phyloP scores from a whole-genome alignment of 2,113 vertebrate species.

The Bubo bubo region DNA sequence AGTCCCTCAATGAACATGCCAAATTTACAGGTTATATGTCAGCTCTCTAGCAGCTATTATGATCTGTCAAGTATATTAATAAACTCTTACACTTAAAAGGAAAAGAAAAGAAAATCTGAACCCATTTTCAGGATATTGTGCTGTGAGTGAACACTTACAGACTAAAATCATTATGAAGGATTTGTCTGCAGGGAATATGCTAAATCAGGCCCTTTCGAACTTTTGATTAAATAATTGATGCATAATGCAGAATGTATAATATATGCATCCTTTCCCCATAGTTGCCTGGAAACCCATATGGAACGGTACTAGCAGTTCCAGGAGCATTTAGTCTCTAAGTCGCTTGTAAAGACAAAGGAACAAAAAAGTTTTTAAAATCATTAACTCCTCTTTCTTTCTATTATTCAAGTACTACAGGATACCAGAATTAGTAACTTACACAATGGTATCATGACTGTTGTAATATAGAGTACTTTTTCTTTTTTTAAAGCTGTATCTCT shows the following conservation, averaged over 20 bases:
- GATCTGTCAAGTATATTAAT: conserved; percentile 15
- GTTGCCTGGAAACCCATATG: conserved; percentile 67
- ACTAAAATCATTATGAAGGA: conserved; percentile 1
- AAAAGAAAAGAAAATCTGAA: conserved; percentile 26
- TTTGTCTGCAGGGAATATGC: conserved; percentile 52
- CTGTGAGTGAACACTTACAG: conserved; percentile 5
- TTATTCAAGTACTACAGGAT: conserved; percentile 41
- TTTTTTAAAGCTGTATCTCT: not conserved
- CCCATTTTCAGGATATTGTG: conserved; percentile 24
- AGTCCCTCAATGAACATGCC: not conserved
- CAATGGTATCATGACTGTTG: not conserved
- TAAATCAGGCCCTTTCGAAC: conserved; percentile 70
- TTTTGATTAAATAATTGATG: conserved; percentile 71
- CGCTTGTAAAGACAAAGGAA: conserved; percentile 43
- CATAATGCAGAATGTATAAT: conserved; percentile 60
- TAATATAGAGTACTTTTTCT: not conserved
- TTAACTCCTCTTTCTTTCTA: conserved; percentile 43
- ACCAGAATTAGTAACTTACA: conserved; percentile 51
- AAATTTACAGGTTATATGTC: not conserved
- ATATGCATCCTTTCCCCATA: conserved; percentile 40
- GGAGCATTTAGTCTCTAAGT: conserved; percentile 25
- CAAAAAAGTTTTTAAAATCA: conserved; percentile 30
- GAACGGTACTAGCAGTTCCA: conserved; percentile 40
- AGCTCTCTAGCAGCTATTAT: not conserved
- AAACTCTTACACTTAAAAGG: conserved; percentile 11